Conservation (phyloP, 1,140 invertebrate species). For the Drosophila grimshawi region DNA sequence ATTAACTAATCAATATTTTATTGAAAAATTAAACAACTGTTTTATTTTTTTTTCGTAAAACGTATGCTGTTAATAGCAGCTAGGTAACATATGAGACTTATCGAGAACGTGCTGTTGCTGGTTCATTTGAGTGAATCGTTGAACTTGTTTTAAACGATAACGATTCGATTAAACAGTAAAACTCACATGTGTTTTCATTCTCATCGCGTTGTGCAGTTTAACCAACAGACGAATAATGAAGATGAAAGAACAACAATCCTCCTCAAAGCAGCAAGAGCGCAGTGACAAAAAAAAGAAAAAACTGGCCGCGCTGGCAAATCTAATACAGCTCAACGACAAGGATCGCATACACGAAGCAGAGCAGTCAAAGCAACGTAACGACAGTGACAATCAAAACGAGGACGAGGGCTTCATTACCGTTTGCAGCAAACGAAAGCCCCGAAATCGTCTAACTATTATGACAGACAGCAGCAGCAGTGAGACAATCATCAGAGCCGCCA, state of each 20-base stretch:
- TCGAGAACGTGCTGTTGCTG: neutral
- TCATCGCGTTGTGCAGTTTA: conserved; percentile 49
- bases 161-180: conserved; percentile 6
- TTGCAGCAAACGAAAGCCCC: conserved; percentile 60
- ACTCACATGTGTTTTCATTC: conserved; percentile 43
- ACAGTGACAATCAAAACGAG: neutral
- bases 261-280: conserved; percentile 85
- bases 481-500: neutral
- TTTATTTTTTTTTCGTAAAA: neutral
- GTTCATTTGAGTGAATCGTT: neutral
- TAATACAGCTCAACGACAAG: conserved; percentile 87
- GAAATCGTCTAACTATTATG: conserved; percentile 58
- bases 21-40: neutral
- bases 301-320: conserved; percentile 87
- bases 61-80: neutral
- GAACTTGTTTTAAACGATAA: conserved; percentile 5
- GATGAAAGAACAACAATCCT: conserved; percentile 70
- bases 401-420: conserved; percentile 67
- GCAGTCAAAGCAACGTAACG: conserved; percentile 34
- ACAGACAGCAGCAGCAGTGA: conserved; percentile 29
- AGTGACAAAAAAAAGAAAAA: conserved; percentile 88
- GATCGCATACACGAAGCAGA: conserved; percentile 83
- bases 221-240: conserved; percentile 52
- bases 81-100: neutral
- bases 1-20: no score